phyloP scores from a whole-genome alignment of 2,888 invertebrate genomes.

The Ptilodon capucinus region DNA sequence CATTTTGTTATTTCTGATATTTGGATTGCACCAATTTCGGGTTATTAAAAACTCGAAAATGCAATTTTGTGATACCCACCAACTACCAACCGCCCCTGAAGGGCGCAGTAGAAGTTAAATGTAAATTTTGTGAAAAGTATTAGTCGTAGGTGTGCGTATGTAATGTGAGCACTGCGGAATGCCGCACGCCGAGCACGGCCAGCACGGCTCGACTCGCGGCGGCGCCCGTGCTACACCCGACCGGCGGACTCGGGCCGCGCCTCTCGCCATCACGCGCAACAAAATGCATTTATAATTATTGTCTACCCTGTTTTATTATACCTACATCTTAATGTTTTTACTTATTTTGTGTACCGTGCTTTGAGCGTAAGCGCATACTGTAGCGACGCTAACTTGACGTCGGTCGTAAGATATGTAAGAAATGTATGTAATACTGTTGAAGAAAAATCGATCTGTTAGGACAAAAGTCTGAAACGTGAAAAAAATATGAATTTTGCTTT shows the following conservation, averaged over 20 bases:
- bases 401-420: conserved; percentile 48
- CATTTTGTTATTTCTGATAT: too few species aligned
- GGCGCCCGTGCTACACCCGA: not conserved
- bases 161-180: too few species aligned
- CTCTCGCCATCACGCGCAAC: conserved; percentile 22
- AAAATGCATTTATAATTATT: conserved; percentile 32
- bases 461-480: conserved; percentile 73
- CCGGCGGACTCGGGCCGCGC: not conserved
- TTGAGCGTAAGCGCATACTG: conserved; percentile 5
- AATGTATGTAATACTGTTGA: conserved; percentile 53
- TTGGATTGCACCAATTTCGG: too few species aligned
- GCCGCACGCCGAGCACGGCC: too few species aligned
- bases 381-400: conserved; percentile 23
- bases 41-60: too few species aligned
- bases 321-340: conserved; percentile 18
- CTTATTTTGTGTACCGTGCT: conserved; percentile 2
- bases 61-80: too few species aligned
- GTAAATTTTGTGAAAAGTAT: too few species aligned
- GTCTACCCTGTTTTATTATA: conserved; percentile 13
- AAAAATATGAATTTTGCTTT: conserved; percentile 75
- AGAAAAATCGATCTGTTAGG: conserved; percentile 67
- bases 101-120: too few species aligned
- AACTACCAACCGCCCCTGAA: too few species aligned
- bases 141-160: too few species aligned
- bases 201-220: too few species aligned